Evolutionary conservation across 1,140 invertebrate genomes (phyloP).

Genomic region (Eurosta solidaginis): DNA sequence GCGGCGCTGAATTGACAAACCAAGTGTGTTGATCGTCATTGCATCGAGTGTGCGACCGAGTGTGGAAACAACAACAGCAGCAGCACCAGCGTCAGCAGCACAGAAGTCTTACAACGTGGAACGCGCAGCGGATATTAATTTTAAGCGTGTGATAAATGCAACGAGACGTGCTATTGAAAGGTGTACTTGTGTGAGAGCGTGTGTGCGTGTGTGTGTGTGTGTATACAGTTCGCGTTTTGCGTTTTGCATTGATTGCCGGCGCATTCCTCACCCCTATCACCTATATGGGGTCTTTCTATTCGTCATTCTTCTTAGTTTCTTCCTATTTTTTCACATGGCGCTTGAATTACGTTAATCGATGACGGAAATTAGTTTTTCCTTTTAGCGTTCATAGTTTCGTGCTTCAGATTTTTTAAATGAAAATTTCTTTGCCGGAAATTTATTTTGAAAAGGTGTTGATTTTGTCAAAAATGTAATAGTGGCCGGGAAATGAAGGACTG

Average conservation of each 20-base stretch:
- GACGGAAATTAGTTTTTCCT: slow-evolving; percentile 38
- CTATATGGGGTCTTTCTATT: background rate
- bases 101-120: background rate
- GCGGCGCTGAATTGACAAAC: background rate
- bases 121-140: slow-evolving; percentile 35
- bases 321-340: background rate
- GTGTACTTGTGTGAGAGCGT: background rate
- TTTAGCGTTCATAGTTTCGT: background rate
- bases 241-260: too few relatives aligned
- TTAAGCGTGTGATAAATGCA: slow-evolving; percentile 35
- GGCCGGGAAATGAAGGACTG: background rate
- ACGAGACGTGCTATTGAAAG: background rate
- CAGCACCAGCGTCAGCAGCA: background rate
- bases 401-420: slow-evolving; percentile 3
- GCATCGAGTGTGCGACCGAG: background rate
- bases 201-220: background rate
- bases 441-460: slow-evolving; percentile 2
- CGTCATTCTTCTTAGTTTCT: background rate
- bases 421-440: slow-evolving; percentile 8
- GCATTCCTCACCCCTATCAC: background rate
- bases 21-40: background rate
- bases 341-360: slow-evolving; percentile 35
- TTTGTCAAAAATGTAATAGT: background rate
- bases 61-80: background rate
- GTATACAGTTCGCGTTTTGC: too few relatives aligned